These are phyloP conservation scores for Ameiurus melas DNA, from an alignment of 2,113 vertebrate species.

Conservation along the genomic window DNA sequence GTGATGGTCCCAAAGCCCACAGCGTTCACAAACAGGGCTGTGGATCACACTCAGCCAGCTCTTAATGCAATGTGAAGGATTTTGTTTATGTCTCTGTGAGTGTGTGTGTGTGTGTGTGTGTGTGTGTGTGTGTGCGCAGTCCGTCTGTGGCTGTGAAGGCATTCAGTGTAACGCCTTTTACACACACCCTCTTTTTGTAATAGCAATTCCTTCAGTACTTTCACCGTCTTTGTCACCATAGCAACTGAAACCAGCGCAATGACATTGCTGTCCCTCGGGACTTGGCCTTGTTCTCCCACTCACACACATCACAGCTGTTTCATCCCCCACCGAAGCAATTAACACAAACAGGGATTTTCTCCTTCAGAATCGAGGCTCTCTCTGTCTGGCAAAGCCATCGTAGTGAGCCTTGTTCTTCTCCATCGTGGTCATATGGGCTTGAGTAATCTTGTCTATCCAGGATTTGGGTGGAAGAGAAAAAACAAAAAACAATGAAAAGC, in stretches of 20 bases:
- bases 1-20: constrained; percentile 6
- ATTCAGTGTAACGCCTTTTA: constrained; percentile 68
- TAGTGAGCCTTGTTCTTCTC: constrained; percentile 3
- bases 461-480: background rate
- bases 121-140: constrained; percentile 7
- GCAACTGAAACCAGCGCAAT: constrained; percentile 79
- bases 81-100: background rate
- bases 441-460: background rate
- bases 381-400: constrained; percentile 13
- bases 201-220: constrained; percentile 79
- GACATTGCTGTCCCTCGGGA: constrained; percentile 79
- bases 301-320: constrained; percentile 68
- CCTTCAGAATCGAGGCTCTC: constrained; percentile 25
- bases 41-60: background rate
- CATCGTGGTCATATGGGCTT: constrained; percentile 27
- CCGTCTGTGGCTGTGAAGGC: constrained; percentile 59
- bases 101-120: constrained; percentile 19
- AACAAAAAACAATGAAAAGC: background rate
- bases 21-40: background rate
- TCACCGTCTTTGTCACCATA: constrained; percentile 78
- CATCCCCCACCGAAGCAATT: constrained; percentile 64
- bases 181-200: constrained; percentile 69
- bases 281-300: constrained; percentile 73
- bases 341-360: constrained; percentile 54
- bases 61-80: constrained; percentile 1